A percentile compares a stretch with the other conserved stretches of the same genome.
Conservation (phyloP, 2,113 vertebrate species). For the Aspidoscelis tigris region DNA sequence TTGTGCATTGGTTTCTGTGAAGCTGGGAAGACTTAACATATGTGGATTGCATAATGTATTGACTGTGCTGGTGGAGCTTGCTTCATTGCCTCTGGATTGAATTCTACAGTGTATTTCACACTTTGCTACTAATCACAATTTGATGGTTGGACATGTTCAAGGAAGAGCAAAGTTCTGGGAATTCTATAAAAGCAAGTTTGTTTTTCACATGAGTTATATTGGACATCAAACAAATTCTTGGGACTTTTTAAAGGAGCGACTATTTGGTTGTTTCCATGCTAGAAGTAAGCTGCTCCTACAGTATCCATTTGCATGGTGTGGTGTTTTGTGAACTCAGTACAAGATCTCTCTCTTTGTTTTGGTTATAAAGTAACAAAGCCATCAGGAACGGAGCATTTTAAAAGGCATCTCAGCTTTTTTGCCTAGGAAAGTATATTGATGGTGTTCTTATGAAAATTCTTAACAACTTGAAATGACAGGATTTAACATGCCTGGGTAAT, state of each 20-base stretch:
- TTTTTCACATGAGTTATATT: background rate
- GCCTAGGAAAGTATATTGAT: background rate
- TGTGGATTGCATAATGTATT: slow-evolving; percentile 26
- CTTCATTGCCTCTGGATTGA: slow-evolving; percentile 35
- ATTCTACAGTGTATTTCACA: background rate
- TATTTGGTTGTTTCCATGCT: slow-evolving; percentile 5
- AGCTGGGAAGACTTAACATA: slow-evolving; percentile 61
- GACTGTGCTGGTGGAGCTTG: slow-evolving; percentile 60
- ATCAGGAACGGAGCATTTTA: slow-evolving; percentile 19
- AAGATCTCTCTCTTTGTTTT: background rate
- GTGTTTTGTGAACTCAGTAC: background rate
- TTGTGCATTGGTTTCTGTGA: slow-evolving; percentile 57
- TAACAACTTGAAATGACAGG: background rate
- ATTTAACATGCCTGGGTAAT: background rate
- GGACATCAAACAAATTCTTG: background rate
- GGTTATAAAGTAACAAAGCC: background rate
- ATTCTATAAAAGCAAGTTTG: background rate
- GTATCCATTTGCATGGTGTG: slow-evolving; percentile 15
- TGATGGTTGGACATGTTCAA: slow-evolving; percentile 30
- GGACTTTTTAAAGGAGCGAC: slow-evolving; percentile 9
- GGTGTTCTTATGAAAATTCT: background rate
- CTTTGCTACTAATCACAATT: background rate
- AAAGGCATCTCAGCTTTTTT: background rate
- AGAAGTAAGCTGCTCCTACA: slow-evolving; percentile 61
- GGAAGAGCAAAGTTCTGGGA: background rate